These are phyloP conservation scores for Pseudonaja textilis DNA, from an alignment of 2,113 vertebrate genomes.

Conservation along the genomic window DNA sequence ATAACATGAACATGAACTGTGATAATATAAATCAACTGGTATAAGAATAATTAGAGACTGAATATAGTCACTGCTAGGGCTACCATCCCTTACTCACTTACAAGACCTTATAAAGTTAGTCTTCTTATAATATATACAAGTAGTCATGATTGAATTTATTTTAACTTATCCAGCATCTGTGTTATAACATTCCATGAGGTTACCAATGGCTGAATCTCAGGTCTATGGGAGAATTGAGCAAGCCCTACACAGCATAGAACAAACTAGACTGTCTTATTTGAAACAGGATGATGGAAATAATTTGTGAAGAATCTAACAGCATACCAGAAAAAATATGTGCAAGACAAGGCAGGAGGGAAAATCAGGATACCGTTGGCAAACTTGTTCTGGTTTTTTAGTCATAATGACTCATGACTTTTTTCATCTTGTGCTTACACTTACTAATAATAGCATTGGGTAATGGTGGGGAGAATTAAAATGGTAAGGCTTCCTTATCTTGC, in stretches of 20 bases:
- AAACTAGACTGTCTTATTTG: not conserved
- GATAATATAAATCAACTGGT: not conserved
- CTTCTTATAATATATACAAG: not conserved
- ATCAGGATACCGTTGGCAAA: not conserved
- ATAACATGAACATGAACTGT: not conserved
- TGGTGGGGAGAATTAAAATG: not conserved
- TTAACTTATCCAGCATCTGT: not conserved
- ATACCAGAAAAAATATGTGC: not conserved
- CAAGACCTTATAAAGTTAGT: not conserved
- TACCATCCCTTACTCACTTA: not conserved
- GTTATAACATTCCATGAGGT: not conserved
- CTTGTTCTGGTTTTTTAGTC: not conserved
- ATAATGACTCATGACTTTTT: not conserved
- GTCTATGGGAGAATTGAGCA: not conserved
- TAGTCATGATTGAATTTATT: not conserved
- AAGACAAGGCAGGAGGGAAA: not conserved
- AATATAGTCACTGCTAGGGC: not conserved
- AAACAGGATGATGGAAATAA: not conserved
- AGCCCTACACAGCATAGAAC: not conserved
- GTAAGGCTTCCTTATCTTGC: not conserved
- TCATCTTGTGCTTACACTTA: not conserved
- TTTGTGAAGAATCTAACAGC: not conserved
- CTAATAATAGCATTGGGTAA: not conserved
- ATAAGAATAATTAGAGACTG: not conserved
- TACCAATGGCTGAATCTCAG: not conserved